Conservation (phyloP, 2,888 invertebrate species). For the Teleogryllus oceanicus region DNA sequence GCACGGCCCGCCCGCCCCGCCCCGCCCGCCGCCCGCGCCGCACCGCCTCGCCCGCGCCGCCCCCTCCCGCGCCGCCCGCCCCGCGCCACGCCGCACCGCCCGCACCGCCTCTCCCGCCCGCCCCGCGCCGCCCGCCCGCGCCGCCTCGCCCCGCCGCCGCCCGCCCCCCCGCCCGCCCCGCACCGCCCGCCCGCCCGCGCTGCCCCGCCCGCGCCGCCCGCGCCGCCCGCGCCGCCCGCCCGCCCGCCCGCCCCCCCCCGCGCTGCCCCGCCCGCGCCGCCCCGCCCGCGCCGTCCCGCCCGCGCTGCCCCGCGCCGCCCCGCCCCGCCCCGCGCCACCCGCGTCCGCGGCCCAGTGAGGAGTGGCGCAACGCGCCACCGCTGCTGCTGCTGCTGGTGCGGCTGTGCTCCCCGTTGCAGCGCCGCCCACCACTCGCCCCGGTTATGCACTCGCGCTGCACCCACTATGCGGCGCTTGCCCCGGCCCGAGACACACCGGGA, state of each 20-base stretch:
- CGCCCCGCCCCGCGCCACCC: neutral
- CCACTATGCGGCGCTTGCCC: too few species aligned
- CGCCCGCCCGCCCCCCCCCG: too few species aligned
- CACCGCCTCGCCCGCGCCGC: neutral
- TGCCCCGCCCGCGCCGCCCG: too few species aligned
- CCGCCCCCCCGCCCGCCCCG: neutral
- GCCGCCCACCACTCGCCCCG: too few species aligned
- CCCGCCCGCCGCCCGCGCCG: neutral
- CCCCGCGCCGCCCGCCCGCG: neutral
- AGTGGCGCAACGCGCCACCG: too few species aligned
- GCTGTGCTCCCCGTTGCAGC: too few species aligned
- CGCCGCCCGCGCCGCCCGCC: neutral
- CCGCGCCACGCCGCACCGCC: neutral
- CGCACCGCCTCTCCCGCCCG: too few species aligned
- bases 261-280: neutral
- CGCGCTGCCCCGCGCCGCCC: neutral
- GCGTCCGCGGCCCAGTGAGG: neutral
- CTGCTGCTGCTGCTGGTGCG: too few species aligned
- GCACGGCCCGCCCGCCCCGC: too few species aligned
- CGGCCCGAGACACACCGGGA: too few species aligned
- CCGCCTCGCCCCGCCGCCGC: neutral
- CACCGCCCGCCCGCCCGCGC: too few species aligned
- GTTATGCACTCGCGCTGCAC: too few species aligned
- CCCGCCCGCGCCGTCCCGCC: neutral
- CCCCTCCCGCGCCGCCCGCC: neutral